phyloP scores from a whole-genome alignment of 1,140 invertebrate species.

The Drosophila auraria region DNA sequence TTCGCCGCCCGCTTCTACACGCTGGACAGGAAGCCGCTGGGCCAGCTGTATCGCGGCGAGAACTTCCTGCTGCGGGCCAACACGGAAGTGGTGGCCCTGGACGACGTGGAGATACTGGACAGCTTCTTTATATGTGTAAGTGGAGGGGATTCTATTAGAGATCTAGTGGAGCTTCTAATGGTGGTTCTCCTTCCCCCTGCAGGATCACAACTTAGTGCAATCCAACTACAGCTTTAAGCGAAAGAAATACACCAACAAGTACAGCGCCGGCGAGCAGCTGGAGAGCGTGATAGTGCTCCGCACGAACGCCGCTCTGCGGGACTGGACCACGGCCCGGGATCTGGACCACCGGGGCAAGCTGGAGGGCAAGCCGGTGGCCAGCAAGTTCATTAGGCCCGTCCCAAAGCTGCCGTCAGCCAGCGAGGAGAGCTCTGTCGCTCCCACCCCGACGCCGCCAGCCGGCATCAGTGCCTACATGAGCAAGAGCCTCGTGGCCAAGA shows the following conservation, averaged over 20 bases:
- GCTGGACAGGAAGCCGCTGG: conserved; percentile 68
- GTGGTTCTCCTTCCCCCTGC: neutral
- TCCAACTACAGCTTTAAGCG: conserved; percentile 84
- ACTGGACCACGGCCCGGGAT: conserved; percentile 74
- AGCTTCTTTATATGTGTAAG: conserved; percentile 85
- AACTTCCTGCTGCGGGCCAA: conserved; percentile 81
- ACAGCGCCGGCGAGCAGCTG: conserved; percentile 70
- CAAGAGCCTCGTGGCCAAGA: conserved; percentile 73
- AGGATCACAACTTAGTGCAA: conserved; percentile 85
- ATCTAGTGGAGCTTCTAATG: neutral
- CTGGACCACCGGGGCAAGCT: conserved; percentile 64
- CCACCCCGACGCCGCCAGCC: conserved; percentile 11
- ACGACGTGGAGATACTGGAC: conserved; percentile 81
- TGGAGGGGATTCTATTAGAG: neutral
- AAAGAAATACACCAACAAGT: conserved; percentile 79
- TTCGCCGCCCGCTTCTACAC: conserved; percentile 79
- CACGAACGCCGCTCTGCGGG: conserved; percentile 67
- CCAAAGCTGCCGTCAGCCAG: conserved; percentile 9
- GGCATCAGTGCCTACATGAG: conserved; percentile 58
- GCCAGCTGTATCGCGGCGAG: conserved; percentile 75
- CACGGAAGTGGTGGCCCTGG: conserved; percentile 67
- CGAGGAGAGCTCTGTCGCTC: conserved; percentile 17
- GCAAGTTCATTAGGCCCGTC: conserved; percentile 55
- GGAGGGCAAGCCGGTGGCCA: conserved; percentile 49
- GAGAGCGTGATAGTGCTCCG: conserved; percentile 81